phyloP scores from a whole-genome alignment of 2,888 invertebrate genomes.

The Archips xylosteana region DNA sequence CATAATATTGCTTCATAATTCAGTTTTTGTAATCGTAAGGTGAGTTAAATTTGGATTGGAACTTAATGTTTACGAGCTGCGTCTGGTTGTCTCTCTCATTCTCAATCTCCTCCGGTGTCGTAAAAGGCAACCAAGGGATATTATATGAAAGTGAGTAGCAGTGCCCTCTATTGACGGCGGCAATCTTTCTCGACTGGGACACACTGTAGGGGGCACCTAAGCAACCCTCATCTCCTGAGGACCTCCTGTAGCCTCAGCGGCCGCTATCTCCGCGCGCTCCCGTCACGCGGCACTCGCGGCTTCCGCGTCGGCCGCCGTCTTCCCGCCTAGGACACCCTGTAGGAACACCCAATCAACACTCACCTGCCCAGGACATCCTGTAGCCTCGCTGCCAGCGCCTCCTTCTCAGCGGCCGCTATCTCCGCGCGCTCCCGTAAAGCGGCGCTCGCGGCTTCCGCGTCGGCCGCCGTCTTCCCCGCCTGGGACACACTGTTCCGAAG shows the following conservation, averaged over 20 bases:
- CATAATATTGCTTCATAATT: too few species aligned
- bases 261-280: slow-evolving; percentile 54
- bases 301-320: slow-evolving; percentile 65
- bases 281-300: slow-evolving; percentile 60
- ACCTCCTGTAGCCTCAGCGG: slow-evolving; percentile 59
- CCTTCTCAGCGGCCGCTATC: slow-evolving; percentile 57
- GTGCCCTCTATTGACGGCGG: too few species aligned
- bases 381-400: slow-evolving; percentile 59
- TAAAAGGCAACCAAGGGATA: too few species aligned
- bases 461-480: slow-evolving; percentile 72
- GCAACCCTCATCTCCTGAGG: slow-evolving; percentile 55
- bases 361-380: slow-evolving; percentile 62
- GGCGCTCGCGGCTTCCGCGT: slow-evolving; percentile 61
- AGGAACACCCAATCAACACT: neutral
- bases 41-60: too few species aligned
- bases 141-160: too few species aligned
- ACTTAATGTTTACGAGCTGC: too few species aligned
- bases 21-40: too few species aligned
- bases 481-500: slow-evolving; percentile 78
- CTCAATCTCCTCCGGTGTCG: too few species aligned
- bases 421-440: slow-evolving; percentile 58
- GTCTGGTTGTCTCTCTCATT: too few species aligned
- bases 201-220: too few species aligned
- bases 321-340: slow-evolving; percentile 47
- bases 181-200: too few species aligned